phyloP scores from a whole-genome alignment of 2,797 vertebrate genomes.

The Karalla daura region DNA sequence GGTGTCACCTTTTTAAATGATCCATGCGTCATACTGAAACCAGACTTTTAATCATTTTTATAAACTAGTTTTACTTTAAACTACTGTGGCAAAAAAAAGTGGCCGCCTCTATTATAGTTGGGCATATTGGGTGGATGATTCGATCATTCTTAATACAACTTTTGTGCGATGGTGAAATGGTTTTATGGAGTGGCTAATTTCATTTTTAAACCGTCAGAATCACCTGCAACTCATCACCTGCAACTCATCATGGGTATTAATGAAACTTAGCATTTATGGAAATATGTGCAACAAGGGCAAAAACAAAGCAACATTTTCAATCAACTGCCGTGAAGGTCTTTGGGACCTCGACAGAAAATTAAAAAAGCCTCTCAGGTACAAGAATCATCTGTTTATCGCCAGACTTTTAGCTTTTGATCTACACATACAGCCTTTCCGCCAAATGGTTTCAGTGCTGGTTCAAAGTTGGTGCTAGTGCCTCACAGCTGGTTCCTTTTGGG shows the following conservation, averaged over 20 bases:
- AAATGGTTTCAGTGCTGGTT: too few species aligned
- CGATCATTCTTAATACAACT: neutral
- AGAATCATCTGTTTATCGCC: too few species aligned
- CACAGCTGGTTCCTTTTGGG: too few species aligned
- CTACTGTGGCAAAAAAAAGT: neutral
- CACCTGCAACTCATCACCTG: neutral
- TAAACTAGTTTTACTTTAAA: slow-evolving; percentile 5
- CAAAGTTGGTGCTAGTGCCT: too few species aligned
- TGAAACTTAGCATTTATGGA: neutral
- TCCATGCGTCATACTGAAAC: slow-evolving; percentile 14
- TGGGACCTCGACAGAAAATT: too few species aligned
- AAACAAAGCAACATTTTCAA: too few species aligned
- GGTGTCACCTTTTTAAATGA: slow-evolving; percentile 35
- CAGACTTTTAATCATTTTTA: slow-evolving; percentile 11
- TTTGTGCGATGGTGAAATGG: neutral
- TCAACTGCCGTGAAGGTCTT: too few species aligned
- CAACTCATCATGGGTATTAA: neutral
- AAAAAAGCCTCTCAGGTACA: too few species aligned
- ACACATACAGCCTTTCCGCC: too few species aligned
- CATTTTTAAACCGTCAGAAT: neutral
- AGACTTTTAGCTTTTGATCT: too few species aligned
- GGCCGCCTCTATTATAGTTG: neutral
- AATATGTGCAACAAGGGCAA: too few species aligned
- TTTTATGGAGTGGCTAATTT: neutral
- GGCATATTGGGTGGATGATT: neutral